Conservation (phyloP, 2,113 vertebrate genomes). For the Hemiprocne comata region DNA sequence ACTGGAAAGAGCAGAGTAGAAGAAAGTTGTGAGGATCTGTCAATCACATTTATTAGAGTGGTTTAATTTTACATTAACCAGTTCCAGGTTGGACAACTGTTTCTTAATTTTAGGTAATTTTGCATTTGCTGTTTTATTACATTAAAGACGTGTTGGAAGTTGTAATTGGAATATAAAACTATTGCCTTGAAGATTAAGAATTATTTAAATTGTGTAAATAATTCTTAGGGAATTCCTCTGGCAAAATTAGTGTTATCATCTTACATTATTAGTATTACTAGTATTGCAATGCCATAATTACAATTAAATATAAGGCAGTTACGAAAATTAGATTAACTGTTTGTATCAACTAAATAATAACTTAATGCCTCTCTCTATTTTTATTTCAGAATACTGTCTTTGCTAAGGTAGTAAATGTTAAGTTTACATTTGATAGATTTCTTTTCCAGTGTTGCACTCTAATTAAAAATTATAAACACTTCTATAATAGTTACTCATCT, state of each 20-base stretch:
- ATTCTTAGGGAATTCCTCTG: not conserved
- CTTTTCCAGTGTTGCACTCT: not conserved
- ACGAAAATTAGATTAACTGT: not conserved
- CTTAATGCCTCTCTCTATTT: not conserved
- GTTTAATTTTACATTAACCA: not conserved
- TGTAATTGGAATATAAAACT: not conserved
- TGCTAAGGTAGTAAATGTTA: not conserved
- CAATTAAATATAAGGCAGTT: not conserved
- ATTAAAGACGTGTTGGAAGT: not conserved
- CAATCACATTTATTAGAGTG: not conserved
- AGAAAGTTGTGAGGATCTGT: not conserved
- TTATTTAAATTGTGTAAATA: not conserved
- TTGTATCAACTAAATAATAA: not conserved
- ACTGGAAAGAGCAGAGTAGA: not conserved
- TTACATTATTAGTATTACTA: not conserved
- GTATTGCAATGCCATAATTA: not conserved
- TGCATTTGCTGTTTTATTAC: not conserved
- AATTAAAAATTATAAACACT: not conserved
- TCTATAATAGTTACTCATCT: not conserved
- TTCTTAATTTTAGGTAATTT: not conserved
- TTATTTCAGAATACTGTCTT: not conserved
- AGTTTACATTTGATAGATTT: not conserved
- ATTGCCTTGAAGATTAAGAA: not conserved
- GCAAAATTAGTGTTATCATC: not conserved
- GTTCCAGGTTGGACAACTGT: not conserved